Percentiles rank a stretch among this genome's conserved stretches.
phyloP scores from a whole-genome alignment of 2,113 vertebrate genomes.

The Stomatorhinus ivindoensis region DNA sequence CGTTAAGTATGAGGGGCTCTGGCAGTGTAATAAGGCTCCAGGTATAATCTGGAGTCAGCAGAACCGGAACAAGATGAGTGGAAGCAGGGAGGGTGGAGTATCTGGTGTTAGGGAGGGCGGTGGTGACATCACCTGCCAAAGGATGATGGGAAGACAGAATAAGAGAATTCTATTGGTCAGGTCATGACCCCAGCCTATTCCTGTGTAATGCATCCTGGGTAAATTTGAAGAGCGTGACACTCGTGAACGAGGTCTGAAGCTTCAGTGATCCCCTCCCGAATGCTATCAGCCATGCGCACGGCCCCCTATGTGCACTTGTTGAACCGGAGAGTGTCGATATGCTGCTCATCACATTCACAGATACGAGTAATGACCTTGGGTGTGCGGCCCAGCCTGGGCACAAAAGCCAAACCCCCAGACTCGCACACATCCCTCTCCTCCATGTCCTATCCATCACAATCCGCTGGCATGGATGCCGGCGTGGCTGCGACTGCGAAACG shows the following conservation, averaged over 20 bases:
- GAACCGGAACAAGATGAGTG: not conserved
- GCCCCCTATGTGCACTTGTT: not conserved
- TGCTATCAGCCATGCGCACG: not conserved
- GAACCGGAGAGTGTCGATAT: not conserved
- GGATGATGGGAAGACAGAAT: not conserved
- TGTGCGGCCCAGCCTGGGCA: not conserved
- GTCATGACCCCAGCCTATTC: not conserved
- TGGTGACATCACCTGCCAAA: not conserved
- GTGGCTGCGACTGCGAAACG: conserved; percentile 42
- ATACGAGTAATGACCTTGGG: conserved; percentile 30
- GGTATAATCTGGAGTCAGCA: not conserved
- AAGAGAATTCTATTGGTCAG: not conserved
- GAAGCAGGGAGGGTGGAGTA: not conserved
- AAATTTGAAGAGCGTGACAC: not conserved
- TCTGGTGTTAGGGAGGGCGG: not conserved
- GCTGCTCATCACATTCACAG: conserved; percentile 25
- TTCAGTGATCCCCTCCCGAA: not conserved
- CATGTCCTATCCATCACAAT: conserved; percentile 44
- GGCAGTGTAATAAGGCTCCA: not conserved
- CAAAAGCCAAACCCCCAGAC: conserved; percentile 21
- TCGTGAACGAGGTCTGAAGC: not conserved
- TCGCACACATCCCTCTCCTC: conserved; percentile 17
- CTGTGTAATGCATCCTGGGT: not conserved
- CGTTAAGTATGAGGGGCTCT: not conserved
- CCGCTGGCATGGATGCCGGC: conserved; percentile 39